phyloP scores from a whole-genome alignment of 2,888 invertebrate genomes.

The Pomacea canaliculata region DNA sequence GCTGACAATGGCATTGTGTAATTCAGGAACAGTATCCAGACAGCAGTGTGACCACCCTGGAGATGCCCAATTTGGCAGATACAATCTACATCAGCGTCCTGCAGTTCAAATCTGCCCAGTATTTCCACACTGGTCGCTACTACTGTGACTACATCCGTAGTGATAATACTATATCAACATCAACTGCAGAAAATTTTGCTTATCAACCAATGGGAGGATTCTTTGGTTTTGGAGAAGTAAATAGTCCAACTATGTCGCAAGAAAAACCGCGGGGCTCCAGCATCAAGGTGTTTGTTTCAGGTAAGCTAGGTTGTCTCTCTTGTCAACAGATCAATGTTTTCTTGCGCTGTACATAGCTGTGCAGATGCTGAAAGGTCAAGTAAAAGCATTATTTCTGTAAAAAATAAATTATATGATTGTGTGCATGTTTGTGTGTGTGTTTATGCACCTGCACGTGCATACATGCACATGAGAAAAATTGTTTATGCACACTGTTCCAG shows the following conservation, averaged over 20 bases:
- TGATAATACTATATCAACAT: constrained; percentile 1
- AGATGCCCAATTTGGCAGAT: not conserved
- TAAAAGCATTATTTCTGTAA: no score
- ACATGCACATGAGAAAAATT: not conserved
- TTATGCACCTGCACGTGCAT: not conserved
- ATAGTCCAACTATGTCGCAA: not conserved
- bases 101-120: constrained; percentile 18
- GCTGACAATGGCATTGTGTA: no score
- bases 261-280: constrained; percentile 9
- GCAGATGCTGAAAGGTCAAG: no score
- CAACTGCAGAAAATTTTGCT: not conserved
- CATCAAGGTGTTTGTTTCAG: constrained; percentile 21
- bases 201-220: not conserved
- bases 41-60: constrained; percentile 6
- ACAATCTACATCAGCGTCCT: constrained; percentile 13
- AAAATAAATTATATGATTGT: no score
- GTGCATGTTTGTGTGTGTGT: not conserved
- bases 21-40: constrained; percentile 12
- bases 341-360: no score
- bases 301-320: not conserved
- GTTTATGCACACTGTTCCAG: not conserved
- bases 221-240: not conserved
- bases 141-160: constrained; percentile 16
- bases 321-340: no score
- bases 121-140: constrained; percentile 18